Percentiles rank a stretch among this genome's conserved stretches.
Evolutionary conservation across 37 sponge, comb jelly and placozoan species (phyloP).

Genomic region (Aphrocallistes beatrix): DNA sequence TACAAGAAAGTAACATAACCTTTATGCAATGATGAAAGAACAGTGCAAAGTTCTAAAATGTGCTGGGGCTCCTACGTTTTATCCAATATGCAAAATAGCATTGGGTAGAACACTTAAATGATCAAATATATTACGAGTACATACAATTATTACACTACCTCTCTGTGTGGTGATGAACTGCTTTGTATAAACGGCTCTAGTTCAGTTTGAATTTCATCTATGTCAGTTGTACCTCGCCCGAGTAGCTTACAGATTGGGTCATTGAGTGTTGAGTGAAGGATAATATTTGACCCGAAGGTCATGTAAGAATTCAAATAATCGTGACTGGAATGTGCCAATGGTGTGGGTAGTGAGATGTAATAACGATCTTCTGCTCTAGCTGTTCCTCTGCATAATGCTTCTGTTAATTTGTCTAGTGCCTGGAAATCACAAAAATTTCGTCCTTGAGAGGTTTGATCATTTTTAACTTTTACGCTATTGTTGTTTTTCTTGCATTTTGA

Average conservation of each 20-base stretch:
- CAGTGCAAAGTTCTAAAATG: no score
- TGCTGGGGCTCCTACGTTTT: no score
- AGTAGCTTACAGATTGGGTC: not conserved
- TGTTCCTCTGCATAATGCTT: conserved; percentile 34
- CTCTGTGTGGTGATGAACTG: not conserved
- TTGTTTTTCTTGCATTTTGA: no score
- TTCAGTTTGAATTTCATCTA: not conserved
- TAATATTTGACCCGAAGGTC: not conserved
- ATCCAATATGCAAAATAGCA: no score
- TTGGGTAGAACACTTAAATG: no score
- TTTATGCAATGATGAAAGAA: no score
- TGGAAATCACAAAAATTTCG: not conserved
- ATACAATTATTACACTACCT: no score
- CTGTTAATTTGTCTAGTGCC: conserved; percentile 41
- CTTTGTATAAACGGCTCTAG: not conserved
- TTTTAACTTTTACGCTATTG: no score
- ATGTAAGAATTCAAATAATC: not conserved
- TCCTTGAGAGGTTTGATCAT: no score
- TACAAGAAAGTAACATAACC: no score
- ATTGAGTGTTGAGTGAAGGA: not conserved
- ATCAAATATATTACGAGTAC: no score
- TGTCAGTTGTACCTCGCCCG: not conserved
- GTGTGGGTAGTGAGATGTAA: conserved; percentile 57
- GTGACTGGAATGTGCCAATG: conserved; percentile 53
- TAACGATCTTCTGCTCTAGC: conserved; percentile 49